Percentiles rank a stretch among this genome's conserved stretches.
Evolutionary conservation across 2,113 vertebrate genomes (phyloP).

Genomic region (Sialia sialis): DNA sequence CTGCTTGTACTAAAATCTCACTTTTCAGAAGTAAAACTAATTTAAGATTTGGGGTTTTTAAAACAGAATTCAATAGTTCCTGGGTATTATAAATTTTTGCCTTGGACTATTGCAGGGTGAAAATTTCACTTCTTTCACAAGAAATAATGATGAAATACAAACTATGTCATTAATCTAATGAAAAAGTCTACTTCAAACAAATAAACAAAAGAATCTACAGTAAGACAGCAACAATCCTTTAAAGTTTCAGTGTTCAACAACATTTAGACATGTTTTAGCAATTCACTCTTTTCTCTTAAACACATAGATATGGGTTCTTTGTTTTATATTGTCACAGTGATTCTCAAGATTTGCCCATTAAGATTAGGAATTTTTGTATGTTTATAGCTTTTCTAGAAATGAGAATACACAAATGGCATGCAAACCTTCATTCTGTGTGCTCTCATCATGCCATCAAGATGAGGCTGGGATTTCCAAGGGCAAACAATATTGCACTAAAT

Average conservation of each 20-base stretch:
- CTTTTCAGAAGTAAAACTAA: neutral
- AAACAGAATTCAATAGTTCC: neutral
- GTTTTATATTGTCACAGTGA: neutral
- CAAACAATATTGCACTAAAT: neutral
- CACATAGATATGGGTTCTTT: fast-evolving
- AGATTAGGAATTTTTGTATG: neutral
- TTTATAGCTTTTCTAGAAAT: neutral
- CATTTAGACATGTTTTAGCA: neutral
- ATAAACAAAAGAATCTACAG: neutral
- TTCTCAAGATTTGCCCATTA: neutral
- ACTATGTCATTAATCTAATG: neutral
- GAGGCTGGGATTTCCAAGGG: neutral
- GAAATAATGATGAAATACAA: neutral
- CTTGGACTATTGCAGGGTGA: neutral
- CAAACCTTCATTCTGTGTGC: neutral
- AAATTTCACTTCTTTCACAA: neutral
- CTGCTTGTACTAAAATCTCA: neutral
- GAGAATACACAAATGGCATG: neutral
- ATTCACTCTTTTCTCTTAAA: neutral
- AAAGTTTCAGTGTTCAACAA: neutral
- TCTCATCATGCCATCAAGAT: neutral
- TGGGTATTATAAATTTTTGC: neutral
- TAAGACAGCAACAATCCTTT: neutral
- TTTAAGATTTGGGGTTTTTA: neutral
- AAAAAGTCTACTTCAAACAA: neutral